These are phyloP conservation scores for Sebastes fasciatus DNA, from an alignment of 2,113 vertebrate species.

Conservation along the genomic window DNA sequence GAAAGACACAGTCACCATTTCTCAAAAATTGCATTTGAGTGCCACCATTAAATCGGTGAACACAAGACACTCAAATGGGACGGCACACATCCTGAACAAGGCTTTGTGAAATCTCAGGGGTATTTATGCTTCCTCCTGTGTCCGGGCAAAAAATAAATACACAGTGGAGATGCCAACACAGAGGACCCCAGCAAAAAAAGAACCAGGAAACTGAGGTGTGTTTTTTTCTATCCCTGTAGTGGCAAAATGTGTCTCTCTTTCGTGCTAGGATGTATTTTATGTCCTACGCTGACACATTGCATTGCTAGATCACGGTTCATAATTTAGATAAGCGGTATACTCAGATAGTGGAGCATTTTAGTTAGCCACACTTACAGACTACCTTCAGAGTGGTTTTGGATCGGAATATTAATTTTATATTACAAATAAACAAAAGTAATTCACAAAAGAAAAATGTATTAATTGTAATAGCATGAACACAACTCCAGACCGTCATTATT, in stretches of 20 bases:
- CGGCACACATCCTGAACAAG: background rate
- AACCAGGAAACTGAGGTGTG: background rate
- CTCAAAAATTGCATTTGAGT: background rate
- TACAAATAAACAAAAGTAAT: background rate
- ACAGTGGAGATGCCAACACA: background rate
- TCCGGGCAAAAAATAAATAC: background rate
- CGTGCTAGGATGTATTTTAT: background rate
- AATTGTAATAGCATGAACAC: background rate
- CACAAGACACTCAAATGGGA: background rate
- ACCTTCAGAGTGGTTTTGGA: background rate
- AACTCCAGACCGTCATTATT: background rate
- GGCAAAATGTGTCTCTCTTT: background rate
- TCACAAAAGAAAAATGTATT: background rate
- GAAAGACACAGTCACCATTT: background rate
- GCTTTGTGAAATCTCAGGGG: background rate
- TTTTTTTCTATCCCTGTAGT: background rate
- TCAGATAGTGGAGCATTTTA: background rate
- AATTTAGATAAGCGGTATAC: background rate
- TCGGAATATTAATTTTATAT: background rate
- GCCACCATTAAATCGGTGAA: background rate
- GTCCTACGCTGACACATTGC: background rate
- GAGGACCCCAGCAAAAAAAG: background rate
- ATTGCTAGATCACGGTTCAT: background rate
- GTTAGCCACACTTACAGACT: background rate
- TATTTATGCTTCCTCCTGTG: background rate